These are phyloP conservation scores for Aproaerema taeniolella DNA, from an alignment of 2,888 invertebrate genomes.

Conservation along the genomic window DNA sequence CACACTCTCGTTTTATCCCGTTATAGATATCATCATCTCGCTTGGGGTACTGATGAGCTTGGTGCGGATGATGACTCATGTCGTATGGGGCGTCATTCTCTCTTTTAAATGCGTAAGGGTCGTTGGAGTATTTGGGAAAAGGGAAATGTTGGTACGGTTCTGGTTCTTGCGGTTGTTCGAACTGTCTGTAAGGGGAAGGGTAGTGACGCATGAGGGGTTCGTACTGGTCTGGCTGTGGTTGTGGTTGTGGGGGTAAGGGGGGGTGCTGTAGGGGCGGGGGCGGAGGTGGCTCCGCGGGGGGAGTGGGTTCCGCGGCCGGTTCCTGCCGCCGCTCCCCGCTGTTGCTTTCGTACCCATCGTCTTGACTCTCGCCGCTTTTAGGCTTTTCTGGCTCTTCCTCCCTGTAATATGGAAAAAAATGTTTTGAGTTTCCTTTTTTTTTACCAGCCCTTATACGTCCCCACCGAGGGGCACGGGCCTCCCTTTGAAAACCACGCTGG, in stretches of 20 bases:
- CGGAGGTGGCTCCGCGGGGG: conserved; percentile 38
- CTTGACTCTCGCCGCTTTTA: conserved; percentile 82
- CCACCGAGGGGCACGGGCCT: no score
- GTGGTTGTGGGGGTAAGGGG: conserved; percentile 31
- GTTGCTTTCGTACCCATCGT: conserved; percentile 93
- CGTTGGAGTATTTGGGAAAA: conserved; percentile 54
- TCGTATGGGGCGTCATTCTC: conserved; percentile 65
- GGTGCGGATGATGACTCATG: conserved; percentile 57
- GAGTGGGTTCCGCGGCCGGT: conserved; percentile 32
- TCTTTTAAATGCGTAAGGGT: conserved; percentile 61
- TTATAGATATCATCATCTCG: conserved; percentile 61
- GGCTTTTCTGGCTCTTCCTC: conserved; percentile 73
- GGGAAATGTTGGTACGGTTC: conserved; percentile 65
- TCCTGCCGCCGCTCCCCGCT: conserved; percentile 69
- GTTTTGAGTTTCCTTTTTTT: no score
- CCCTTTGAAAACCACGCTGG: no score
- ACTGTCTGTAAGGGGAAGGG: conserved; percentile 41
- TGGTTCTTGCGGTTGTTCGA: conserved; percentile 32
- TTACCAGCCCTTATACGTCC: no score
- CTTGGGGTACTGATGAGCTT: conserved; percentile 34
- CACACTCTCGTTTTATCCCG: conserved; percentile 79
- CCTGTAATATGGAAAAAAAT: conserved; percentile 35
- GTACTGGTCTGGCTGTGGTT: conserved; percentile 28
- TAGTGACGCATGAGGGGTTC: conserved; percentile 38
- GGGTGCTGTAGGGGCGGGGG: conserved; percentile 12